phyloP scores from a whole-genome alignment of 2,113 vertebrate species.

The Mastomys natalensis region DNA sequence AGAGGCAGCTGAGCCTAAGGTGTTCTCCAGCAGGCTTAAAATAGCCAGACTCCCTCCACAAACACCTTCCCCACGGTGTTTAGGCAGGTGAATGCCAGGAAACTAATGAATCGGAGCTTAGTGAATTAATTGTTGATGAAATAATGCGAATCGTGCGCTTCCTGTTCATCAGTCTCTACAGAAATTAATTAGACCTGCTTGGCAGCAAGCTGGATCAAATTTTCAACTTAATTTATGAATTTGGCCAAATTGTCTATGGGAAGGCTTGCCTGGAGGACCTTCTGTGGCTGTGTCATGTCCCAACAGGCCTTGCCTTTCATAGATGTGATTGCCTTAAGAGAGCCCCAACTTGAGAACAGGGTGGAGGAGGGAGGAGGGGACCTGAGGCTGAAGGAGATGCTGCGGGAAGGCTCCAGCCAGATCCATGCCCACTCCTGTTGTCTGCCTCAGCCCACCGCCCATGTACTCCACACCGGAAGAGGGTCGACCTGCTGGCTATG shows the following conservation, averaged over 20 bases:
- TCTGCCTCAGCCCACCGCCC: neutral
- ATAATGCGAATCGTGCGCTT: conserved; percentile 75
- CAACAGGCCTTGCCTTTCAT: conserved; percentile 66
- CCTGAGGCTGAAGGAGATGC: neutral
- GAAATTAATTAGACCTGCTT: conserved; percentile 81
- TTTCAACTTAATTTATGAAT: conserved; percentile 77
- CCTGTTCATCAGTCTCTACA: conserved; percentile 80
- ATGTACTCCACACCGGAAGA: neutral
- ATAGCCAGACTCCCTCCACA: conserved; percentile 69
- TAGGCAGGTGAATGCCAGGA: conserved; percentile 75
- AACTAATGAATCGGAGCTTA: conserved; percentile 79
- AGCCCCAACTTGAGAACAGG: neutral
- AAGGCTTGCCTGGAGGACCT: conserved; percentile 71
- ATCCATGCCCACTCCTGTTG: neutral
- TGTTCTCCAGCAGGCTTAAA: conserved; percentile 69
- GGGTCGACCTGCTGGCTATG: neutral
- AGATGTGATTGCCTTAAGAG: conserved; percentile 37
- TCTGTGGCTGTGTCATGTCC: conserved; percentile 61
- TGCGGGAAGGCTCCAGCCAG: neutral
- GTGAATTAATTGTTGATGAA: conserved; percentile 84
- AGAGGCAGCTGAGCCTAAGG: conserved; percentile 60
- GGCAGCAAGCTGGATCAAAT: conserved; percentile 76
- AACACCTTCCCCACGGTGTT: conserved; percentile 65
- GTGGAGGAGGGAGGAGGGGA: neutral
- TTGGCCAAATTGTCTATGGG: conserved; percentile 78